Evolutionary conservation across 2,888 invertebrate genomes (phyloP).

Genomic region (Drosophila incognita): DNA sequence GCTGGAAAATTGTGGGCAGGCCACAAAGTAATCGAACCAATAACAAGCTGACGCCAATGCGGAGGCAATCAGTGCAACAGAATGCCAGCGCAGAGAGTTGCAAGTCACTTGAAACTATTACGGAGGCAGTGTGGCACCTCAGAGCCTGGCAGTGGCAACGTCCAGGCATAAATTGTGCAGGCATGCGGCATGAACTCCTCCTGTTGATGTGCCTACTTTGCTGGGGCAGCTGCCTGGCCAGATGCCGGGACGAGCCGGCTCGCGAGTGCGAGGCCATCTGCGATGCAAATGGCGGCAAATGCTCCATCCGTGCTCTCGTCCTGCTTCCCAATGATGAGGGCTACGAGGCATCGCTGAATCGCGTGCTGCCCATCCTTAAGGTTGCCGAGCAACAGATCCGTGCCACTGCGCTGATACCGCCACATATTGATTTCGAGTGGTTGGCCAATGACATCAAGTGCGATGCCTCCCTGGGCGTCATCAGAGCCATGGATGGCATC

Average conservation of each 20-base stretch:
- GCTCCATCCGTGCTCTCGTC: constrained; percentile 88
- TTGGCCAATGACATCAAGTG: constrained; percentile 90
- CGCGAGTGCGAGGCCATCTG: constrained; percentile 82
- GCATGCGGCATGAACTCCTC: constrained; percentile 27
- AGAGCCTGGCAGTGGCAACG: constrained; percentile 4
- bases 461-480: constrained; percentile 90
- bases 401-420: constrained; percentile 86
- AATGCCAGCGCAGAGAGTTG: constrained; percentile 15
- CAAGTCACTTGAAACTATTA: constrained; percentile 29
- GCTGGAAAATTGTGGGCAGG: background rate
- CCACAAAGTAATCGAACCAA: background rate
- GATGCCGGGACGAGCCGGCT: constrained; percentile 77
- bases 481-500: constrained; percentile 90
- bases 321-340: constrained; percentile 88
- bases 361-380: constrained; percentile 88
- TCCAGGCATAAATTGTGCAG: constrained; percentile 8
- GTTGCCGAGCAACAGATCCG: constrained; percentile 87
- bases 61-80: constrained; percentile 8
- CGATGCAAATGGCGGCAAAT: constrained; percentile 77
- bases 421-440: constrained; percentile 87
- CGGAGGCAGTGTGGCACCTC: background rate
- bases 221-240: constrained; percentile 37
- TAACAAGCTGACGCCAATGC: constrained; percentile 28
- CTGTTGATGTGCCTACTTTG: constrained; percentile 42
- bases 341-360: constrained; percentile 86